Evolutionary conservation across 2,888 invertebrate genomes (phyloP), one percentile per base, ranked within the genome.

Genomic region (Sepiola atlantica): DNA sequence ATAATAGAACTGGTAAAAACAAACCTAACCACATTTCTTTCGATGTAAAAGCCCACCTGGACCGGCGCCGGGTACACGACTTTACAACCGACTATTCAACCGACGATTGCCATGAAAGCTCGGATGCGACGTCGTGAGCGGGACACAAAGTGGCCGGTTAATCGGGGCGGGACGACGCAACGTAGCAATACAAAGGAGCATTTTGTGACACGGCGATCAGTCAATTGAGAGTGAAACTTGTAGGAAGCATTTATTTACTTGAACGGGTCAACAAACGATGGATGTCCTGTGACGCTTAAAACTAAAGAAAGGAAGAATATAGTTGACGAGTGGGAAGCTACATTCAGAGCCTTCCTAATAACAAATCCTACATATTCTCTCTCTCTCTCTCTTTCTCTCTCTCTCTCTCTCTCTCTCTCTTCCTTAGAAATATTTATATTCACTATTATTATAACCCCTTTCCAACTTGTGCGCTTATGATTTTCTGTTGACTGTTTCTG

Each of bases 31-130:
- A 10, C 77, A n/a, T n/a, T n/a, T 77, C 77, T n/a, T 14, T 77
- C 77, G n/a, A n/a, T 77, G 8, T 77, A 77, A 10, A n/a, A n/a
- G 1, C n/a, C 57, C 6, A 20, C 57, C 8, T 8, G 45, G 45
- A 1, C 14, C 77, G n/a, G 14, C 77, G 77, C n/a, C 18, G 2
- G 10, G 18, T 77, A 77, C 77, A n/a, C n/a, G 77, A 16, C 16
- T 77, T 77, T n/a, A 77, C 77, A 77, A n/a, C n/a, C n/a, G 77
- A n/a, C n/a, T 77, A 77, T n/a, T 77, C 77, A 77, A 77, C 77
- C 32, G 77, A 16, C 45, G 45, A 45, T 45, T 77, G 77, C n/a
- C 77, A 10, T 77, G 77, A 77, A 77, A 32, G 77, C 77, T 14
- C 12, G 0, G n/a, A 77, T 45, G 16, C 16, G n/a, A n/a, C n/a